These are phyloP conservation scores for Drosophila stalkeri DNA, from an alignment of 2,888 invertebrate genomes.

Conservation along the genomic window DNA sequence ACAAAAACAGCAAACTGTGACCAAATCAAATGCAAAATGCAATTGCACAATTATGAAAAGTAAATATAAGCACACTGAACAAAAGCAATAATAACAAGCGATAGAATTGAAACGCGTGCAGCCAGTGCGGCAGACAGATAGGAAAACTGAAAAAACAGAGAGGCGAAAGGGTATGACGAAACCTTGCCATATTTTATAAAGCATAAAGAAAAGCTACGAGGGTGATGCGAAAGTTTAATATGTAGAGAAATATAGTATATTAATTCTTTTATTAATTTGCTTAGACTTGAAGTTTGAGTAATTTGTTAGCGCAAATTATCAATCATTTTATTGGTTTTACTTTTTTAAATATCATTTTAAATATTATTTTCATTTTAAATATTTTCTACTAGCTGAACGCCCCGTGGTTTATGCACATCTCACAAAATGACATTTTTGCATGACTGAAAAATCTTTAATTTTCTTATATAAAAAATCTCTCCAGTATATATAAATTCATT, in stretches of 20 bases:
- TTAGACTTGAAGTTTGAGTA: too few relatives aligned
- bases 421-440: too few relatives aligned
- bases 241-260: not conserved
- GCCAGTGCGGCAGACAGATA: constrained; percentile 35
- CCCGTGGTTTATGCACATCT: too few relatives aligned
- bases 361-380: not conserved
- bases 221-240: constrained; percentile 3
- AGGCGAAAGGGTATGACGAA: constrained; percentile 23
- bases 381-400: too few relatives aligned
- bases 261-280: too few relatives aligned
- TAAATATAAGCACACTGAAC: constrained; percentile 36
- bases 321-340: too few relatives aligned
- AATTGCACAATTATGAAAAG: constrained; percentile 52
- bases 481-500: not conserved
- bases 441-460: too few relatives aligned
- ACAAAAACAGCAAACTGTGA: constrained; percentile 21
- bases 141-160: not conserved
- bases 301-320: too few relatives aligned
- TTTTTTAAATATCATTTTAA: too few relatives aligned
- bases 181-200: constrained; percentile 29
- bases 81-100: constrained; percentile 28
- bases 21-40: constrained; percentile 58
- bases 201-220: constrained; percentile 33
- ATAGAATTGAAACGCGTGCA: constrained; percentile 43
- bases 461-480: too few relatives aligned